Base-by-base conservation (phyloP, 2,113 vertebrate species). In the Plecturocebus donacophilus region DNA sequence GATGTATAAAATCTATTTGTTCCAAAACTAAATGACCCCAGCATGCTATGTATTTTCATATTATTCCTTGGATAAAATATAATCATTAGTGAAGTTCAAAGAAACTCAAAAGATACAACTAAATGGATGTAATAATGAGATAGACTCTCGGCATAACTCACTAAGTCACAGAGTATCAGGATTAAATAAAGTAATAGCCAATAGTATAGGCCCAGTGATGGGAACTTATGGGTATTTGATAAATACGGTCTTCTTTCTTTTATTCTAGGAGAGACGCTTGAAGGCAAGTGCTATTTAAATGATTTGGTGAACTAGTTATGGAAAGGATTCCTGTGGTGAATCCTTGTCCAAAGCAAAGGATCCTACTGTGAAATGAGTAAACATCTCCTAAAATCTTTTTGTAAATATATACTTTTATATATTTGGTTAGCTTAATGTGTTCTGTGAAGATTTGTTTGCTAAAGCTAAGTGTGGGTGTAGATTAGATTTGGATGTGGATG, bases 251-350 rank as follows among this genome's bases (percentile, higher is more conserved):
- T 47, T 66, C 38, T 81, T 66, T 52, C 3, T 91, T 86, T 86
- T 84, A 42, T 95, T 77, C 82, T 76, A 81, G 30, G 35, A 45
- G 42, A 87, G 54, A 79, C 54, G 16, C 70, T 91, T 83, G 19
- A 96, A 95, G 92, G 71, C 95, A 93, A 92, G 66, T 76, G 61
- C 90, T 96, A 95, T 93, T 95, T 97, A 97, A 93, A 38, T 81
- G 89, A 90, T 90, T 93, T 91, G 85, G 79, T 76, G 38, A 96
- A 91, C 56, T 90, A 66, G 87, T 91, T 91, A 97, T 96, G 94
- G 90, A 93, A 95, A 97, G n/a, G 64, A 95, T 97, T 97, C 87
- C 70, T 97, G 96, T 52, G 97, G 90, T 71, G 70, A 97, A 54
- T 93, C 83, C 54, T 96, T 96, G 61, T 86, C 91, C 86, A 97